Evolutionary conservation across 2,797 vertebrate species (phyloP), one percentile per base, ranked within the genome.

Genomic region (Coregonus ussuriensis): DNA sequence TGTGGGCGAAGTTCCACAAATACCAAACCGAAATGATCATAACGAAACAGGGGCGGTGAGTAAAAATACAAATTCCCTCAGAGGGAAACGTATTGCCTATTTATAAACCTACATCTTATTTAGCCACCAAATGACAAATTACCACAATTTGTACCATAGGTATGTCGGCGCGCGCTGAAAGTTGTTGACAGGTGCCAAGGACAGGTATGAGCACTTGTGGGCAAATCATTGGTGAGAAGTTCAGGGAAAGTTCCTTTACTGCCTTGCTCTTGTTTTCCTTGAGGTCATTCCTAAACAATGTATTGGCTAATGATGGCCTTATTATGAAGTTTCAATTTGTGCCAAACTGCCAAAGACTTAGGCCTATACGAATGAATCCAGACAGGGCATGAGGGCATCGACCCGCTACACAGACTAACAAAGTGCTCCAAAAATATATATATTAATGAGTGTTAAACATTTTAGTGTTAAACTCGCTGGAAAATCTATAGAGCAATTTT

Each of bases 11-110:
- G 94, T 99, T 99, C 86, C 97, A 97, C 92, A 97, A 97, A 90
- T 97, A 97, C 90, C 97, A 99, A 78, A 99, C 97, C 3, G 98
- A 99, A 92, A 99, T 99, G 98, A 98, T 99, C 85, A 98, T 98
- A 90, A 99, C 98, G 89, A 99, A 99, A 71, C 98, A 99, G 93
- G 98, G 97, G 54, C 95, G 98, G 98, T 99, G 85, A 96, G 98
- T 86, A 18, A 14, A 72, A 53, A 15, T 25, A 4, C 70, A 4
- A 31, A 29, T 54, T 53, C n/a, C n/a, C 11, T 18, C 71, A 25
- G 14, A 51, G n/a, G 41, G 37, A 21, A 52, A 54, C 4, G 6
- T 71, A 47, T 51, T 72, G 9, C 3, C 51, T 52, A 29, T 29
- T 29, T 52, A 71, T 31, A 14, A 47, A 13, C 70, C 21, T 62